Percentiles rank a stretch among this genome's conserved stretches.
These are phyloP conservation scores for Periophthalmus modestus DNA, from an alignment of 2,113 vertebrate genomes.

Conservation along the genomic window DNA sequence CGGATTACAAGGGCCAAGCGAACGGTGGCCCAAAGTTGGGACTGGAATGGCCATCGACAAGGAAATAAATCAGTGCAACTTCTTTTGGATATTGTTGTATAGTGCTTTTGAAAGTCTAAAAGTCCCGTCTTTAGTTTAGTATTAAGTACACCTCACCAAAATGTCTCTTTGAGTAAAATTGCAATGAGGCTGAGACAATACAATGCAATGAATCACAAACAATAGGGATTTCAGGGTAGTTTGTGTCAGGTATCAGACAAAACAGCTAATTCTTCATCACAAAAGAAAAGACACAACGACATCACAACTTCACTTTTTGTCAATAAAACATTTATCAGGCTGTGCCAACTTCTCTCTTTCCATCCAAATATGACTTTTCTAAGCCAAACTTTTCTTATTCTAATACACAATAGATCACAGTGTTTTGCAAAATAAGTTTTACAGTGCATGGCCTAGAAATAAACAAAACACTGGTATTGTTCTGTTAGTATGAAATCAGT, in stretches of 20 bases:
- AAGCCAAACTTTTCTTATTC: not conserved
- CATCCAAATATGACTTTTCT: not conserved
- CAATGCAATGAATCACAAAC: constrained; percentile 21
- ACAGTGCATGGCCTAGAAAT: too few species aligned
- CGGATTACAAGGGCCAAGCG: constrained; percentile 50
- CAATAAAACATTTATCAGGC: constrained; percentile 20
- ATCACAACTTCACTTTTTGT: constrained; percentile 8
- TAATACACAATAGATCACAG: not conserved
- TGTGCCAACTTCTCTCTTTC: constrained; percentile 11
- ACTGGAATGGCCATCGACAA: constrained; percentile 10
- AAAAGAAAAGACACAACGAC: not conserved
- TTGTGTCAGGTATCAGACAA: not conserved
- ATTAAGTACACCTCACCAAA: not conserved
- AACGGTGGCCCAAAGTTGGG: constrained; percentile 15
- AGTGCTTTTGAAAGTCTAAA: not conserved
- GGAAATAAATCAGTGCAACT: not conserved
- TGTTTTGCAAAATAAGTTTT: constrained; percentile 8
- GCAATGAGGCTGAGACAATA: not conserved
- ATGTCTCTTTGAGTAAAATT: not conserved
- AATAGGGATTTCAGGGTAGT: not conserved
- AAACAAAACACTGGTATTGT: not conserved
- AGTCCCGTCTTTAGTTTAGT: not conserved
- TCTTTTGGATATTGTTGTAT: not conserved
- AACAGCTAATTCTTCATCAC: not conserved
- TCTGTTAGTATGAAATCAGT: not conserved